Evolutionary conservation across 2,888 invertebrate species (phyloP).

Genomic region (Leuctra nigra): DNA sequence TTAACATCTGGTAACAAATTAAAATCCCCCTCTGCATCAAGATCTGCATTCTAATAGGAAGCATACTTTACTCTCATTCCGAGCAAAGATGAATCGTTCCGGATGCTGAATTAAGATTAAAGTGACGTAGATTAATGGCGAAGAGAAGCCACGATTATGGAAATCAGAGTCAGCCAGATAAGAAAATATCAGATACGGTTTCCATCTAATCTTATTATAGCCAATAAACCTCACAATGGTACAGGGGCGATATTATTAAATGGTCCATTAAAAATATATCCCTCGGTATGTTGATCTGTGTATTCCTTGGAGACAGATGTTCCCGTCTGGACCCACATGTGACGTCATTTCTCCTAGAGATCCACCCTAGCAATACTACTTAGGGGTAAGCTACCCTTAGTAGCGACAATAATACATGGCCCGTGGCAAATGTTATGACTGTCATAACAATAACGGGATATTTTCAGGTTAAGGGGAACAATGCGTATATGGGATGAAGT

Average conservation of each 20-base stretch:
- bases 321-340: slow-evolving; percentile 2
- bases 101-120: neutral
- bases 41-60: too few relatives aligned
- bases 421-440: slow-evolving; percentile 13
- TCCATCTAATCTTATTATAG: slow-evolving; percentile 10
- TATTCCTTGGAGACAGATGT: slow-evolving; percentile 12
- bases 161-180: neutral
- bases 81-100: too few relatives aligned
- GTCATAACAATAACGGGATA: slow-evolving; percentile 1
- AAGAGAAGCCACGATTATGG: neutral
- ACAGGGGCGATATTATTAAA: slow-evolving; percentile 6
- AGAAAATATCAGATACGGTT: slow-evolving; percentile 12
- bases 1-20: too few relatives aligned
- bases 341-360: neutral
- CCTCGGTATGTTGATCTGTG: slow-evolving; percentile 9
- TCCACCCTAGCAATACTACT: neutral
- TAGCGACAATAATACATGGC: slow-evolving; percentile 6
- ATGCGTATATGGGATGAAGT: neutral
- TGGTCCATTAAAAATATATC: slow-evolving; percentile 12
- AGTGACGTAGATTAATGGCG: neutral
- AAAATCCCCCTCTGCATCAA: too few relatives aligned
- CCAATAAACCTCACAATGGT: slow-evolving; percentile 13
- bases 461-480: slow-evolving; percentile 5
- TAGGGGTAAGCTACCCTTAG: slow-evolving; percentile 2
- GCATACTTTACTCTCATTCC: too few relatives aligned